Evolutionary conservation across 2,113 vertebrate genomes (phyloP).

Genomic region (Anhinga rufa): DNA sequence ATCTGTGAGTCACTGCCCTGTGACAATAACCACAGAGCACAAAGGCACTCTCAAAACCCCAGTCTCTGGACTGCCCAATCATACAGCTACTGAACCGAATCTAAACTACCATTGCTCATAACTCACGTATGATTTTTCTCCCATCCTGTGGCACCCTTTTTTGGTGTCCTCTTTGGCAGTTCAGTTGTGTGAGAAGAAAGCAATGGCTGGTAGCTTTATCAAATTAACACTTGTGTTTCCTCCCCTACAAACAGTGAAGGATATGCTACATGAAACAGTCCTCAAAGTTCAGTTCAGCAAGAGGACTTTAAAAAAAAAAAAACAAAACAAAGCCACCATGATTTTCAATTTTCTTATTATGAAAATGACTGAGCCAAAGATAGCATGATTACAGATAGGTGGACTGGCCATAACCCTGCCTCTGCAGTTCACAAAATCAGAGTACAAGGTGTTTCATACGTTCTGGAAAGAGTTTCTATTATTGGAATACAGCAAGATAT

Average conservation of each 20-base stretch:
- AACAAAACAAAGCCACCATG: fast-evolving
- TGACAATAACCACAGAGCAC: background rate
- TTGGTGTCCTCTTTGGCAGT: background rate
- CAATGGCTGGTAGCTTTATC: background rate
- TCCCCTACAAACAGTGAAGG: background rate
- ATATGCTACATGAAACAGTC: background rate
- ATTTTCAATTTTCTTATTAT: background rate
- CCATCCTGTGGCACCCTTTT: background rate
- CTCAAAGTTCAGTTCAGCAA: background rate
- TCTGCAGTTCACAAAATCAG: background rate
- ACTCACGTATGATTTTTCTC: background rate
- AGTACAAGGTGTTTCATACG: background rate
- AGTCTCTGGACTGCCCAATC: background rate
- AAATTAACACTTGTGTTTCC: background rate
- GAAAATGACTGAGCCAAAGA: background rate
- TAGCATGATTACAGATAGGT: background rate
- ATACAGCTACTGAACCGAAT: background rate
- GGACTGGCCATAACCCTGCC: background rate
- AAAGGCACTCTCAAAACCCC: background rate
- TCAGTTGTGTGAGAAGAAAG: background rate
- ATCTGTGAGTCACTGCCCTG: background rate
- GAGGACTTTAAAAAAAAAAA: background rate
- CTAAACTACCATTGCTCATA: background rate
- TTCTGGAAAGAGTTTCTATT: background rate
- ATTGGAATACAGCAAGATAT: background rate